Evolutionary conservation across 64 coral and sea anemone species (phyloP).

Genomic region (Porites australiensis): DNA sequence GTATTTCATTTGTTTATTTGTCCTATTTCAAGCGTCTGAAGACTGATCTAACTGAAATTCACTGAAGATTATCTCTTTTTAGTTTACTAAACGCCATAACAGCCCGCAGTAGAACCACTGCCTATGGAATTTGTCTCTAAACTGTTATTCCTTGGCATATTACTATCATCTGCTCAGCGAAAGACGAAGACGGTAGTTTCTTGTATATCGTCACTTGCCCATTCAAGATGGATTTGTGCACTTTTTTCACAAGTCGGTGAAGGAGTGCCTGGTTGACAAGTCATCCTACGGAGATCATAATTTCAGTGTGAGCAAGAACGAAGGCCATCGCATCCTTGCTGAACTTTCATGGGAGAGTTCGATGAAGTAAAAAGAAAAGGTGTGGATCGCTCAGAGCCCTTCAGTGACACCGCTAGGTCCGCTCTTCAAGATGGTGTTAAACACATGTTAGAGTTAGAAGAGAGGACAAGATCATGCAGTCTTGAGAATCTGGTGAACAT

Average conservation of each 20-base stretch:
- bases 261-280: slow-evolving; percentile 14
- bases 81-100: slow-evolving; percentile 35
- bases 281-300: not conserved
- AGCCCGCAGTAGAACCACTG: slow-evolving; percentile 16
- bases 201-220: not conserved
- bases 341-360: slow-evolving; percentile 2
- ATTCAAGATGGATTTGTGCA: not conserved
- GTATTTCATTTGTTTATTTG: slow-evolving; percentile 37
- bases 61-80: slow-evolving; percentile 4
- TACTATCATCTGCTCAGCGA: not conserved
- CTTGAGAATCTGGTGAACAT: not conserved
- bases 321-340: not conserved
- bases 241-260: slow-evolving; percentile 29
- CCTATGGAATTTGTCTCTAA: not conserved
- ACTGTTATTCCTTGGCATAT: not conserved
- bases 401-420: slow-evolving; percentile 13
- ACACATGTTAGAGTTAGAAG: not conserved
- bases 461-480: not conserved
- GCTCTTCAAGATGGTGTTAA: slow-evolving; percentile 3
- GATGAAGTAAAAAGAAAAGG: not conserved
- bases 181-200: not conserved
- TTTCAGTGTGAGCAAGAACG: not conserved
- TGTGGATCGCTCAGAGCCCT: not conserved
- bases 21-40: slow-evolving; percentile 28
- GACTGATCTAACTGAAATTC: not conserved